Conservation (phyloP, 2,113 vertebrate genomes). For the Calyptommatus sinebrachiatus region DNA sequence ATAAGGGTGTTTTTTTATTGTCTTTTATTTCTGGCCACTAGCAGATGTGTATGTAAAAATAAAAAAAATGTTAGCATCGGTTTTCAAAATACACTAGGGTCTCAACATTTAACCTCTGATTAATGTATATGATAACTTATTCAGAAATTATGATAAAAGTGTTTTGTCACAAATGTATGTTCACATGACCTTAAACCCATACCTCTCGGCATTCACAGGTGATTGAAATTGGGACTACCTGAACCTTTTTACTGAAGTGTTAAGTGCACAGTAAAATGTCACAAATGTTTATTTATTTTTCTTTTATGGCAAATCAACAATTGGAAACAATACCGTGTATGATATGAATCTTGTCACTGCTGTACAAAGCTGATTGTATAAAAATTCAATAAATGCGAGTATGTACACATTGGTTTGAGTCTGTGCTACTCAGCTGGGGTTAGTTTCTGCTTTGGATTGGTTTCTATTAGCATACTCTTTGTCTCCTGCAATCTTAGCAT, state of each 20-base stretch:
- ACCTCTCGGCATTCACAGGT: conserved; percentile 48
- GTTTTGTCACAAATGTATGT: conserved; percentile 45
- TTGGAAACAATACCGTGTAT: conserved; percentile 56
- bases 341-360: conserved; percentile 60
- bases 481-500: conserved; percentile 34
- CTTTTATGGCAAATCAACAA: conserved; percentile 61
- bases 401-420: conserved; percentile 33
- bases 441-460: conserved; percentile 36
- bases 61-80: not conserved
- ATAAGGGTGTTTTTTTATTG: conserved; percentile 40
- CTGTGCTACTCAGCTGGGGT: conserved; percentile 52
- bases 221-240: conserved; percentile 61
- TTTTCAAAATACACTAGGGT: conserved; percentile 56
- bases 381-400: conserved; percentile 55
- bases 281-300: conserved; percentile 66
- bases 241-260: conserved; percentile 70
- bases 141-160: conserved; percentile 55
- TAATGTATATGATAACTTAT: conserved; percentile 70
- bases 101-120: conserved; percentile 58
- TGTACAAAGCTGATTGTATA: conserved; percentile 51
- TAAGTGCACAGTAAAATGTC: conserved; percentile 66
- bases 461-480: conserved; percentile 42
- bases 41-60: conserved; percentile 34
- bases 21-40: conserved; percentile 42
- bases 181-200: conserved; percentile 60